phyloP scores from a whole-genome alignment of 1,140 invertebrate genomes.

The Antheraea pernyi region DNA sequence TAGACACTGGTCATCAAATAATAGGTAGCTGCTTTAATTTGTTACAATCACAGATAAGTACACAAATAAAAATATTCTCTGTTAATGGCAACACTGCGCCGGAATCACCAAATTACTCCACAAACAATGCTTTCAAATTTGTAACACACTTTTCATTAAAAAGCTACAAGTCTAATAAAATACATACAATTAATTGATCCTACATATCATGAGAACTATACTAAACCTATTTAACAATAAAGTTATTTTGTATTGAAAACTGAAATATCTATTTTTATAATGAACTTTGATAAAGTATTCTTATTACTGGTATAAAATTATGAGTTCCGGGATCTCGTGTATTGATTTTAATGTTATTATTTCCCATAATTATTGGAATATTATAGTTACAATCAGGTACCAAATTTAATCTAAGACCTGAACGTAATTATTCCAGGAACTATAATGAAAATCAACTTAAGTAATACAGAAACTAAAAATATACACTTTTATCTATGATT shows the following conservation, averaged over 20 bases:
- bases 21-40: neutral
- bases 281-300: too few relatives aligned
- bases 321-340: neutral
- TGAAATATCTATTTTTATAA: neutral
- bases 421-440: neutral
- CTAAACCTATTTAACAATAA: neutral
- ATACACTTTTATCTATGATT: too few relatives aligned
- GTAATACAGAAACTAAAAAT: too few relatives aligned
- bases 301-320: neutral
- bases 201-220: neutral
- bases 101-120: too few relatives aligned
- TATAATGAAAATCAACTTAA: neutral
- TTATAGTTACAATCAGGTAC: constrained; percentile 27
- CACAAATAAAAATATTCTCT: too few relatives aligned
- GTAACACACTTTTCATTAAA: too few relatives aligned
- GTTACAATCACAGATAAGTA: neutral
- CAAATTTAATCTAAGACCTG: constrained; percentile 8
- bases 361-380: constrained; percentile 26
- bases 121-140: too few relatives aligned
- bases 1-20: neutral
- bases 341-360: neutral
- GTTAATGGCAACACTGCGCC: too few relatives aligned
- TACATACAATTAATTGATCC: neutral
- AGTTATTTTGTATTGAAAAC: neutral
- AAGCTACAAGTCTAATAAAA: neutral